Conservation (phyloP, 1,140 invertebrate genomes). For the Lutraria rhynchaena region DNA sequence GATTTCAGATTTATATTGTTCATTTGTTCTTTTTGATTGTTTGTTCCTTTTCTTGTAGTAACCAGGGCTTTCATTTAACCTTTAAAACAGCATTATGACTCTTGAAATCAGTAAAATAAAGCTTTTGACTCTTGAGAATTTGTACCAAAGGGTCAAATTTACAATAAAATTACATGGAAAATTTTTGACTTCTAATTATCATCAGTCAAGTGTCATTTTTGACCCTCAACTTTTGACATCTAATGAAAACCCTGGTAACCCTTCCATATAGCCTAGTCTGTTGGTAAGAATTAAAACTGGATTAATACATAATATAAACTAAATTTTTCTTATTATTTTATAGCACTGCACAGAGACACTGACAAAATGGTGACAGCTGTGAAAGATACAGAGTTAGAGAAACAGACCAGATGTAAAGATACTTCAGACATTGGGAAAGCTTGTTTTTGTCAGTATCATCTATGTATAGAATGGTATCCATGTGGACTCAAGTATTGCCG, state of each 20-base stretch:
- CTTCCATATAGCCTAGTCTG: background rate
- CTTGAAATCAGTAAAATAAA: no score
- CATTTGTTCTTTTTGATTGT: background rate
- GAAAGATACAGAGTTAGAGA: conserved; percentile 71
- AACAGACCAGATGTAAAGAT: conserved; percentile 78
- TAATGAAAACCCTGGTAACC: no score
- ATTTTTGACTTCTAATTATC: no score
- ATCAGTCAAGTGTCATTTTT: no score
- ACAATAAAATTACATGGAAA: no score
- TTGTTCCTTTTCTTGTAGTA: no score
- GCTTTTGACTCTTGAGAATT: no score
- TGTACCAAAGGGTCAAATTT: no score
- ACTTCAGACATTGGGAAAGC: conserved; percentile 81
- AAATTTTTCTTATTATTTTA: conserved; percentile 17
- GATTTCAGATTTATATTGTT: background rate
- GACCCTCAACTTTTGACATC: no score
- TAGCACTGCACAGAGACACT: conserved; percentile 74
- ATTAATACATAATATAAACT: background rate
- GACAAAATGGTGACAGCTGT: conserved; percentile 70
- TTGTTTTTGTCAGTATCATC: conserved; percentile 91
- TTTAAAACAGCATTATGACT: no score
- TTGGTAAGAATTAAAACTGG: background rate
- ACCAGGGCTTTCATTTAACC: no score
- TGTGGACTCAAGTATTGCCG: conserved; percentile 97
- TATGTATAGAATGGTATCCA: conserved; percentile 95